Percentiles rank a stretch among this genome's conserved stretches.
Evolutionary conservation across 2,113 vertebrate species (phyloP).

Genomic region (Zapornia atra): DNA sequence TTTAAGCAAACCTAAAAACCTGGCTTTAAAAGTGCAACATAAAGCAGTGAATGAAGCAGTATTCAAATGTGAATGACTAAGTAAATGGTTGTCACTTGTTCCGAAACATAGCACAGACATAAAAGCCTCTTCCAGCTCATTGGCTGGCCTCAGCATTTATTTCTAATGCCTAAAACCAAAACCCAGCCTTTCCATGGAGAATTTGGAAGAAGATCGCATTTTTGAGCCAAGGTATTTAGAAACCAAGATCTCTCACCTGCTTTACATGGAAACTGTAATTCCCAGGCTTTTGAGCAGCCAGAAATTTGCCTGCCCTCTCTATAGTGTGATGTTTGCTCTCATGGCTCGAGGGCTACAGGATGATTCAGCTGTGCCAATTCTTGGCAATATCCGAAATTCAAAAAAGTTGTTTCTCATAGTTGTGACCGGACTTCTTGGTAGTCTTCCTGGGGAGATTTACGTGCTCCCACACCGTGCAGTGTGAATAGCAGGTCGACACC

Average conservation of each 20-base stretch:
- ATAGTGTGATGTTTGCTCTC: not conserved
- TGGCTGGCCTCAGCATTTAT: not conserved
- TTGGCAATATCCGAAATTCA: not conserved
- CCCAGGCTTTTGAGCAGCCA: not conserved
- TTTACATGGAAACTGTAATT: constrained; percentile 43
- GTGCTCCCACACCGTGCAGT: not conserved
- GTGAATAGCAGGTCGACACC: not conserved
- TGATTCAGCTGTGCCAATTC: not conserved
- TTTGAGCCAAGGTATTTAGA: not conserved
- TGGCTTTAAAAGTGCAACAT: not conserved
- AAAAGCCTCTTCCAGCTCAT: not conserved
- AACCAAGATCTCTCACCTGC: constrained; percentile 24
- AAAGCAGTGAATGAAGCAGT: not conserved
- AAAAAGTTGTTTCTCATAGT: not conserved
- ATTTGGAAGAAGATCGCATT: not conserved
- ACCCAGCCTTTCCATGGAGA: not conserved
- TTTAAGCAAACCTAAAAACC: not conserved
- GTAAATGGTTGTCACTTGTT: not conserved
- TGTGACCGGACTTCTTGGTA: not conserved
- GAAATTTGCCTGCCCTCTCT: not conserved
- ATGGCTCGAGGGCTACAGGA: not conserved
- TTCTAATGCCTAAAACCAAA: constrained; percentile 20
- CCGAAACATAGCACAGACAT: not conserved
- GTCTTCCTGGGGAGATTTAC: not conserved
- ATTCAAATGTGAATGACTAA: not conserved